Percentiles rank a stretch among this genome's conserved stretches.
Conservation (phyloP, 92 coral and sea anemone genomes). For the Palythoa grandis region DNA sequence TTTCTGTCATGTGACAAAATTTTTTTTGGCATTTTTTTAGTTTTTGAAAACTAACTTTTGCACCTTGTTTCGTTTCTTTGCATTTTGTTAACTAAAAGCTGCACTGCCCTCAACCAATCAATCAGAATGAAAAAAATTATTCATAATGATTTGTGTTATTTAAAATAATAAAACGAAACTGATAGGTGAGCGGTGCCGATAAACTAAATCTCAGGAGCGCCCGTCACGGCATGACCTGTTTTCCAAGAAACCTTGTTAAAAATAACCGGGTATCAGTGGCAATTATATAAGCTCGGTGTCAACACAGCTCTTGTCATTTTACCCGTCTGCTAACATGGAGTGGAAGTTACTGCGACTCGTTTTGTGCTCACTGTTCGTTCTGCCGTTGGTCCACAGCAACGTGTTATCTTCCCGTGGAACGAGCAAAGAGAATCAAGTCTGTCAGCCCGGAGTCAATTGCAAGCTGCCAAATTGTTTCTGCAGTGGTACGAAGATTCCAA, state of each 20-base stretch:
- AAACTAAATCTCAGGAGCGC: neutral
- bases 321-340: slow-evolving; percentile 4
- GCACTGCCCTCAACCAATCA: too few species aligned
- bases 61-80: too few species aligned
- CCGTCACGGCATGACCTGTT: neutral
- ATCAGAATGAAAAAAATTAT: too few species aligned
- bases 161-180: neutral
- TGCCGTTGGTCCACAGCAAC: neutral
- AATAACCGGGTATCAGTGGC: neutral
- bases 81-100: too few species aligned
- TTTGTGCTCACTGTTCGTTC: neutral
- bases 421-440: neutral
- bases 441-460: slow-evolving; percentile 50
- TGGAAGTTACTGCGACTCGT: neutral
- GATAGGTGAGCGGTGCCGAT: neutral
- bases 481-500: slow-evolving; percentile 85
- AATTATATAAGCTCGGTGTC: neutral
- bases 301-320: neutral
- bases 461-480: slow-evolving; percentile 95
- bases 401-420: neutral
- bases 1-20: too few species aligned
- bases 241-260: slow-evolving; percentile 6
- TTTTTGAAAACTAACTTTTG: too few species aligned
- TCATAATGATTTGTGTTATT: too few species aligned
- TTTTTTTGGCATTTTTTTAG: too few species aligned